Base-by-base conservation (phyloP, 2,888 invertebrate genomes). In the Graphium colonna region DNA sequence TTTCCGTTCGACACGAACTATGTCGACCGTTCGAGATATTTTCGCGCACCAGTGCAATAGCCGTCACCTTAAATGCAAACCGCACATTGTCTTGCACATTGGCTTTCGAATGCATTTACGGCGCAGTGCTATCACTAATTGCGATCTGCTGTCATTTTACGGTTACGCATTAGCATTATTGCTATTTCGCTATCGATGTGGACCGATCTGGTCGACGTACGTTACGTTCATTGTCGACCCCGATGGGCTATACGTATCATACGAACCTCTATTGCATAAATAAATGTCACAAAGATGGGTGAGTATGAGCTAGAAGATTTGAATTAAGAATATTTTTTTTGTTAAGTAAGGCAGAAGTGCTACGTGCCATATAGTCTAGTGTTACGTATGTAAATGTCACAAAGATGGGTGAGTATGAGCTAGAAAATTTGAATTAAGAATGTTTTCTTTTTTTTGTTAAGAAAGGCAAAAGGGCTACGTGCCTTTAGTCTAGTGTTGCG, bases 101-200 rank as follows among this genome's bases (percentile, higher is more conserved):
- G 50, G 61, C 59, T 58, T 64, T 64, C 61, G 60, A 71, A 71
- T 74, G 77, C 77, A 73, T 60, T 67, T 65, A 67, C 64, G 57
- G 60, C 48, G 52, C 50, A 51, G 57, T 62, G 68, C 67, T 86
- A 87, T 87, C 86, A 67, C 71, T 86, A 86, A 87, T 86, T 86
- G 85, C 81, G 67, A 88, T 88, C 87, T 68, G 63, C 78, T 80
- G 83, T 87, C 87, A 87, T 86, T 87, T 87, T 85, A 84, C 85
- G 82, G 84, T 72, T 79, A 82, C 84, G 82, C 84, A 83, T 86
- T 85, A 81, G 77, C 78, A 82, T 86, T 85, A 83, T 78, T 79
- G 78, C 81, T 69, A 69, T 68, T 68, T 48, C 57, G 59, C 66
- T 80, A 82, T 83, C 82, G 67, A 71, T 69, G 62, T 58, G 52